Percentiles rank a stretch among this genome's conserved stretches.
These are phyloP conservation scores for Furnarius figulus DNA, from an alignment of 2,113 vertebrate species.

Conservation along the genomic window DNA sequence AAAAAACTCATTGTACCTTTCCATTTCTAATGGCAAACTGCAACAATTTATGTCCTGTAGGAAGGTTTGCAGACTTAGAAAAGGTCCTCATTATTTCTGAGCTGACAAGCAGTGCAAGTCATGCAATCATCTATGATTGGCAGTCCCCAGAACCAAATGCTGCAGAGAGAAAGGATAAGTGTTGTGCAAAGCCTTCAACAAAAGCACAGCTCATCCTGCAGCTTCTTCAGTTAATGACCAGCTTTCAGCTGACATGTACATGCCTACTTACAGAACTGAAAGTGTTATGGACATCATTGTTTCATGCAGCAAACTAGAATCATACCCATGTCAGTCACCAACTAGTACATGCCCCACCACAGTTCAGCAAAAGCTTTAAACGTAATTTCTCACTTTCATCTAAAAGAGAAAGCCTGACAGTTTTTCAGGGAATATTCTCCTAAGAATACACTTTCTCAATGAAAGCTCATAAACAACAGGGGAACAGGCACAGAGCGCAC, in stretches of 20 bases:
- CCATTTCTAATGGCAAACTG: conserved; percentile 21
- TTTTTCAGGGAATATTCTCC: background rate
- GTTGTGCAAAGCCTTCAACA: background rate
- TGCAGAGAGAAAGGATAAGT: background rate
- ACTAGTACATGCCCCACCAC: background rate
- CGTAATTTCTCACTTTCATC: background rate
- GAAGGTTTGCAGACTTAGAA: background rate
- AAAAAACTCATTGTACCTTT: conserved; percentile 12
- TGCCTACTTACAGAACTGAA: background rate
- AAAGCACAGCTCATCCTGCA: background rate
- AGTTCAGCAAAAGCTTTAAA: background rate
- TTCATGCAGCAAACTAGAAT: background rate
- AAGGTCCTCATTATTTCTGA: background rate
- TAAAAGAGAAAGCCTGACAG: background rate
- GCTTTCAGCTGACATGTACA: background rate
- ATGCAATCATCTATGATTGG: background rate
- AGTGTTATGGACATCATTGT: background rate
- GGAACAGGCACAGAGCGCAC: background rate
- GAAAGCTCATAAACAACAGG: background rate
- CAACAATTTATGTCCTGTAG: background rate
- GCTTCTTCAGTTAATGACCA: background rate
- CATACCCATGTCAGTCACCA: background rate
- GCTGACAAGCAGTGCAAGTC: background rate
- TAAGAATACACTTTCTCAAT: background rate
- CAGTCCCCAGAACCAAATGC: background rate